Base-by-base conservation (phyloP, 2,888 invertebrate species). In the Clunio marinus region DNA sequence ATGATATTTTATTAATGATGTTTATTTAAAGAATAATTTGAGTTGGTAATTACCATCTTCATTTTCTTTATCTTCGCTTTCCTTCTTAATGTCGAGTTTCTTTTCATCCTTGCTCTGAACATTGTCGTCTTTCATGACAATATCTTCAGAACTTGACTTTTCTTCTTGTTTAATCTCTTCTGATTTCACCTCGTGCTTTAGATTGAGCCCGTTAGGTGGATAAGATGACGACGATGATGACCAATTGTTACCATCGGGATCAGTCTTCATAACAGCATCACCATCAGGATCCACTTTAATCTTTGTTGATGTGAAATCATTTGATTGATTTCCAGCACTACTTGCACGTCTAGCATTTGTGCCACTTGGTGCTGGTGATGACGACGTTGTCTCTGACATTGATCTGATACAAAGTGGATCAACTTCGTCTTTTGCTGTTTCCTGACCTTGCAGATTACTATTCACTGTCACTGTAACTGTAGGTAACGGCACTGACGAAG, bases 71-170 rank as follows among this genome's bases (percentile, higher is more conserved):
- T 81, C 78, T 71, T 83, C 81, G 71, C 84, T 84, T 73, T 84
- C 84, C 76, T 85, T 84, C 74, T 84, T 84, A 71, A 78, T 83
- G 71, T 83, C 82, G 70, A 80, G 77, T 71, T 81, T 80, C 35
- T 74, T 70, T 28, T 73, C 72, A 37, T 72, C 70, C 35, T 77
- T 76, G 72, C 80, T 76, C 72, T 76, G 77, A 13, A 5, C 46
- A 10, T 35, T 35, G 7, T 59, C 59, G 10, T 66, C 46, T 25
- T 66, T 66, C 15, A 55, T 55, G 8, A 20, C 35, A 4, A 17
- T 25, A 28, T 55, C 66, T 24, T 55, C 32, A 20, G 28, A 15
- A 32, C 20, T 22, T n/a, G 24, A 25, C 22, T 27, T 25, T 20
- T 35, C 35, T 35, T 66, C 66, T 32, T 8, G 28, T 17, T 51